These are phyloP conservation scores for Steromphala cineraria DNA, from an alignment of 2,888 invertebrate genomes.

Conservation along the genomic window DNA sequence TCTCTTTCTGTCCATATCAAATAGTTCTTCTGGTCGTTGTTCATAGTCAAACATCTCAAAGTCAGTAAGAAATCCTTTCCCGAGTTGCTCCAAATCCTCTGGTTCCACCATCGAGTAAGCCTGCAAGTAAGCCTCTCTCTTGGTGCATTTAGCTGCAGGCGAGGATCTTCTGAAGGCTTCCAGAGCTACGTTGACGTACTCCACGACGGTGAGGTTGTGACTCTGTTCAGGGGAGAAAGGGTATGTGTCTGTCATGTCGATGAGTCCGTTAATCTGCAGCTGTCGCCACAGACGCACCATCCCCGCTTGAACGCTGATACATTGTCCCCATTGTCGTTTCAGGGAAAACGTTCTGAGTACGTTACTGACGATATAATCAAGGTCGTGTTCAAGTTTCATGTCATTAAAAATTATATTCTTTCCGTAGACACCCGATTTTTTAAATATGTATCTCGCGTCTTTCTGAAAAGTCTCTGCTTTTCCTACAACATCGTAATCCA, in stretches of 20 bases:
- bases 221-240: not conserved
- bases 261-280: not conserved
- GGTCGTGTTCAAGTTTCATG: not conserved
- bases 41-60: conserved; percentile 7
- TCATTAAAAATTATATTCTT: not conserved
- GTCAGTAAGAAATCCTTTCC: not conserved
- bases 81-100: not conserved
- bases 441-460: not conserved
- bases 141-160: not conserved
- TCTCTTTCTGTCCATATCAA: not conserved
- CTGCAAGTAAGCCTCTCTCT: not conserved
- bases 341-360: not conserved
- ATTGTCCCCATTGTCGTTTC: not conserved
- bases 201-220: not conserved
- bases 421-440: not conserved
- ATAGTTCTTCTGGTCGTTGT: not conserved
- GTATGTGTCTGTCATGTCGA: not conserved
- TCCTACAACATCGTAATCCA: not conserved
- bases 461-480: not conserved
- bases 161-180: not conserved
- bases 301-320: not conserved
- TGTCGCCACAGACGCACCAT: not conserved
- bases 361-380: not conserved
- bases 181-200: not conserved
- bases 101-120: not conserved